Evolutionary conservation across 2,797 vertebrate species (phyloP).

Genomic region (Poecilia wingei): DNA sequence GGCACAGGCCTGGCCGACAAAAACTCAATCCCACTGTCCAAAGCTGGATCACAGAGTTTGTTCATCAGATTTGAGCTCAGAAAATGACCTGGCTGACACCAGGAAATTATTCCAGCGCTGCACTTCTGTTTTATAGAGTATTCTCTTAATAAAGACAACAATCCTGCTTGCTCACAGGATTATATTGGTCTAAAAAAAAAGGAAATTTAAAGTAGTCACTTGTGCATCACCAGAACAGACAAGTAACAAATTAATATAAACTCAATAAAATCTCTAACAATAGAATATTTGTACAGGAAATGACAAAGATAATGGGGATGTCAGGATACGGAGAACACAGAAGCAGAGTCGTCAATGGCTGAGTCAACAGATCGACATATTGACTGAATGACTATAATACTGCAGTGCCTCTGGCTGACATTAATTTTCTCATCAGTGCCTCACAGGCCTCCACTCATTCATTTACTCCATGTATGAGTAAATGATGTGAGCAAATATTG

Average conservation of each 20-base stretch:
- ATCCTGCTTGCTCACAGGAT: not conserved
- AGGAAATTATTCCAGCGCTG: slow-evolving; percentile 26
- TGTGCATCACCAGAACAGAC: not conserved
- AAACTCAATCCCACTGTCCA: slow-evolving; percentile 64
- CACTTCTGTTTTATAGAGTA: slow-evolving; percentile 9
- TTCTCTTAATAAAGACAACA: slow-evolving; percentile 5
- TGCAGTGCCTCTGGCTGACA: slow-evolving; percentile 32
- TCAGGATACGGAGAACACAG: not conserved
- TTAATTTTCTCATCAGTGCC: slow-evolving; percentile 37
- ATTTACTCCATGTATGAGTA: not conserved
- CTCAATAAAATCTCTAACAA: not conserved
- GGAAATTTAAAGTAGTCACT: not conserved
- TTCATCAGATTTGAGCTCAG: slow-evolving; percentile 61
- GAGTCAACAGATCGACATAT: slow-evolving; percentile 23
- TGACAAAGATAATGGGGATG: slow-evolving; percentile 11
- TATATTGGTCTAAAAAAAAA: too few relatives aligned
- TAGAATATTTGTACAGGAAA: slow-evolving; percentile 4
- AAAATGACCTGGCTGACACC: slow-evolving; percentile 35
- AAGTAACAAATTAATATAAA: not conserved
- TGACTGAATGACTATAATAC: slow-evolving; percentile 35
- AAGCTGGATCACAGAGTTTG: slow-evolving; percentile 57
- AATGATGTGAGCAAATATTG: slow-evolving; percentile 21
- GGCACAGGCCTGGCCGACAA: slow-evolving; percentile 53
- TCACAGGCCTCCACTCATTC: slow-evolving; percentile 1
- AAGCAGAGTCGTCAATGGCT: slow-evolving; percentile 18